Conservation (phyloP, 2,888 invertebrate species). For the Lycia hirtaria region DNA sequence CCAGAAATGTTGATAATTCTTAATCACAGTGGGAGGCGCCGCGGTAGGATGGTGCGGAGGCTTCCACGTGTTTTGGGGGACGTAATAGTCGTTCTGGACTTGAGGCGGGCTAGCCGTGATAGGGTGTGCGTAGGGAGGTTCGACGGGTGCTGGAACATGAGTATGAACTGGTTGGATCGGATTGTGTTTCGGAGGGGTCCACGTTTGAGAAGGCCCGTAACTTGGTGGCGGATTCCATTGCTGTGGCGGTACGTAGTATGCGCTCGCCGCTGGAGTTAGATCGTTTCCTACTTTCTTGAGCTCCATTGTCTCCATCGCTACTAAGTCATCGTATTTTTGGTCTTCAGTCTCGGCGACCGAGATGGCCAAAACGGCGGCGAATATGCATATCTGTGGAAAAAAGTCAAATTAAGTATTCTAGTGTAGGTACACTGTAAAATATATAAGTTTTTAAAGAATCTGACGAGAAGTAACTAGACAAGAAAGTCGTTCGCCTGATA, state of each 20-base stretch:
- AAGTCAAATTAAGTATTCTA: not conserved
- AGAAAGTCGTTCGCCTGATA: too few relatives aligned
- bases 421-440: too few relatives aligned
- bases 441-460: too few relatives aligned
- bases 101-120: slow-evolving; percentile 27
- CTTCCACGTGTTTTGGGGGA: slow-evolving; percentile 40
- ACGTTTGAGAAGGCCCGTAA: slow-evolving; percentile 35
- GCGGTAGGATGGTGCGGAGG: slow-evolving; percentile 48
- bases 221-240: slow-evolving; percentile 47
- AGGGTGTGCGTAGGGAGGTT: slow-evolving; percentile 22
- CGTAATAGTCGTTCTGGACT: slow-evolving; percentile 39
- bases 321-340: slow-evolving; percentile 59
- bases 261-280: slow-evolving; percentile 52
- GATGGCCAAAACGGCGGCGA: slow-evolving; percentile 66
- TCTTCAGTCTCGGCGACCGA: slow-evolving; percentile 60
- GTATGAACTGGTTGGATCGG: slow-evolving; percentile 2
- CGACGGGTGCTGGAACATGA: slow-evolving; percentile 10
- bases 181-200: slow-evolving; percentile 33
- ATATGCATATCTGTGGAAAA: slow-evolving; percentile 60
- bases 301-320: slow-evolving; percentile 62
- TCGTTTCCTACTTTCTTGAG: slow-evolving; percentile 54
- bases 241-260: slow-evolving; percentile 56
- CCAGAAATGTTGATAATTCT: slow-evolving; percentile 73
- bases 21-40: slow-evolving; percentile 73
- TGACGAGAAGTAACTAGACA: too few relatives aligned